These are phyloP conservation scores for Drosophila birchii DNA, from an alignment of 2,888 invertebrate genomes.

Conservation along the genomic window DNA sequence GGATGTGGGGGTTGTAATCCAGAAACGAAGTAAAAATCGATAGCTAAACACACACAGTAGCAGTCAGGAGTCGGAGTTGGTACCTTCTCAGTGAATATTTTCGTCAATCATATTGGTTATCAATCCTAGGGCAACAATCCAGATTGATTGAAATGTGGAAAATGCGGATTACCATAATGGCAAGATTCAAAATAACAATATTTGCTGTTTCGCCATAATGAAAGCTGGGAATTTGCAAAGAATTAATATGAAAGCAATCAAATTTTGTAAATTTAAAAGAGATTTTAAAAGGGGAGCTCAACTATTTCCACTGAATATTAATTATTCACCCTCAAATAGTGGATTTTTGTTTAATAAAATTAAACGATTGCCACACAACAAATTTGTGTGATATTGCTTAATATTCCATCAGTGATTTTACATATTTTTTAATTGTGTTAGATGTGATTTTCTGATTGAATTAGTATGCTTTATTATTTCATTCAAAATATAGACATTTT, in stretches of 20 bases:
- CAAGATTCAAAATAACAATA: conserved; percentile 3
- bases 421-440: background rate
- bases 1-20: conserved; percentile 24
- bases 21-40: conserved; percentile 41
- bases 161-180: conserved; percentile 21
- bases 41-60: conserved; percentile 4
- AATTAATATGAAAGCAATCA: conserved; percentile 2
- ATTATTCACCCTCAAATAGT: background rate
- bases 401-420: background rate
- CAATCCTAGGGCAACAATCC: background rate
- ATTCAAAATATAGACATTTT: background rate
- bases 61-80: background rate
- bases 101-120: conserved; percentile 28
- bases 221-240: background rate
- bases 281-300: background rate
- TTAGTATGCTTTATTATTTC: background rate
- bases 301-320: background rate
- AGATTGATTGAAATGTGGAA: background rate
- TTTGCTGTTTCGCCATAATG: background rate
- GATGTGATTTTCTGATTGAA: background rate
- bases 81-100: conserved; percentile 35
- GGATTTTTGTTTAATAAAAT: background rate
- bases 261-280: background rate
- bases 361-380: background rate
- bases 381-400: background rate